phyloP scores from a whole-genome alignment of 37 sponge, comb jelly and placozoan genomes.

The Aphrocallistes beatrix region DNA sequence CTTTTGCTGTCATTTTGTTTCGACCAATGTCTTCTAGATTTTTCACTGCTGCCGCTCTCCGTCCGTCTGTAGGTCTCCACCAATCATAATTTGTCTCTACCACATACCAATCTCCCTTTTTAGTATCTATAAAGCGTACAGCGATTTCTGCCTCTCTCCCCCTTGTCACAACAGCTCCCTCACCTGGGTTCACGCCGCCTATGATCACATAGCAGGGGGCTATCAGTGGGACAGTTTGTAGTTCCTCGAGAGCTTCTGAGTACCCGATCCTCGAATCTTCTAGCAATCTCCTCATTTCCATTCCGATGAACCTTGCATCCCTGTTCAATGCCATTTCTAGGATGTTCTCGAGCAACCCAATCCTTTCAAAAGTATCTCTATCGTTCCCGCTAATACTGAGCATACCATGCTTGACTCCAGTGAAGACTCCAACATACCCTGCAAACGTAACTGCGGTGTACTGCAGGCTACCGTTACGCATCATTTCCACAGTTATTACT shows the following conservation, averaged over 20 bases:
- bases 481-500: constrained; percentile 56
- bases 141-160: constrained; percentile 40
- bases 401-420: constrained; percentile 54
- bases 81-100: constrained; percentile 92
- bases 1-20: not conserved
- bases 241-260: constrained; percentile 30
- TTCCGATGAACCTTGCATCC: constrained; percentile 19
- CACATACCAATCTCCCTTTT: constrained; percentile 54
- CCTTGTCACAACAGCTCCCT: constrained; percentile 78
- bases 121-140: constrained; percentile 41
- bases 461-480: constrained; percentile 37
- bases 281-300: constrained; percentile 40
- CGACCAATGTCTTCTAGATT: constrained; percentile 46
- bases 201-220: constrained; percentile 78
- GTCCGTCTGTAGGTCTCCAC: constrained; percentile 66
- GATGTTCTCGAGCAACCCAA: constrained; percentile 29
- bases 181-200: constrained; percentile 49
- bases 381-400: constrained; percentile 68
- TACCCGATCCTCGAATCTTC: constrained; percentile 22
- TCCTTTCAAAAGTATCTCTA: constrained; percentile 46
- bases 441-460: constrained; percentile 64
- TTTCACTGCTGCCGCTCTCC: constrained; percentile 63
- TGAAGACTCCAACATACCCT: constrained; percentile 72
- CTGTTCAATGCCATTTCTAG: constrained; percentile 29
- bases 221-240: constrained; percentile 52